Evolutionary conservation across 2,797 vertebrate genomes (phyloP).

Genomic region (Gallirallus australis): DNA sequence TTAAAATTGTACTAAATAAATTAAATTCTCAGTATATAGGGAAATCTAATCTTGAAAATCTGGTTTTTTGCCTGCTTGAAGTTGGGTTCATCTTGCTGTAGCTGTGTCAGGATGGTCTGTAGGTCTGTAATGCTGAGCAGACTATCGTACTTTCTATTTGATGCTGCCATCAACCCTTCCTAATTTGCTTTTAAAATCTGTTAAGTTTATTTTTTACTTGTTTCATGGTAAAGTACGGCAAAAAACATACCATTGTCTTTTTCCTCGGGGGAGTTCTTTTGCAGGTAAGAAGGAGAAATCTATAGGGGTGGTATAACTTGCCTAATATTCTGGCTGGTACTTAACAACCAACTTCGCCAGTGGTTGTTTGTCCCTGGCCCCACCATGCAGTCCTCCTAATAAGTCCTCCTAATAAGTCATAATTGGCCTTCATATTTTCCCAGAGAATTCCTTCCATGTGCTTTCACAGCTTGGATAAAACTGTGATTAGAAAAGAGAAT

Average conservation of each 20-base stretch:
- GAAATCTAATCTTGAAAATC: neutral
- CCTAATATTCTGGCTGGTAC: neutral
- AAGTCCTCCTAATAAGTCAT: neutral
- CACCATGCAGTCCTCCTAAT: neutral
- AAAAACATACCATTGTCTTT: neutral
- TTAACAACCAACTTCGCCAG: neutral
- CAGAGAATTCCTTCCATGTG: neutral
- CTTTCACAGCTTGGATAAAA: neutral
- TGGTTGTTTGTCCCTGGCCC: neutral
- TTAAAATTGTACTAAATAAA: neutral
- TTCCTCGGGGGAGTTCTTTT: neutral
- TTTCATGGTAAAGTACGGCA: neutral
- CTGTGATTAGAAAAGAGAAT: neutral
- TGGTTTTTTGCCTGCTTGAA: neutral
- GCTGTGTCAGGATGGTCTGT: neutral
- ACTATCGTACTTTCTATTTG: neutral
- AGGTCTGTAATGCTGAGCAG: neutral
- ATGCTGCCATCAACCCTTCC: neutral
- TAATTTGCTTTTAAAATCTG: neutral
- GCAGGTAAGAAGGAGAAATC: neutral
- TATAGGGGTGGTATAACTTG: neutral
- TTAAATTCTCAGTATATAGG: neutral
- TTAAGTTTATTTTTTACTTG: neutral
- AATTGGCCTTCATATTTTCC: neutral
- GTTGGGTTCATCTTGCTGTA: neutral